Base-by-base conservation (phyloP, 2,797 vertebrate species). In the Peromyscus nudipes region DNA sequence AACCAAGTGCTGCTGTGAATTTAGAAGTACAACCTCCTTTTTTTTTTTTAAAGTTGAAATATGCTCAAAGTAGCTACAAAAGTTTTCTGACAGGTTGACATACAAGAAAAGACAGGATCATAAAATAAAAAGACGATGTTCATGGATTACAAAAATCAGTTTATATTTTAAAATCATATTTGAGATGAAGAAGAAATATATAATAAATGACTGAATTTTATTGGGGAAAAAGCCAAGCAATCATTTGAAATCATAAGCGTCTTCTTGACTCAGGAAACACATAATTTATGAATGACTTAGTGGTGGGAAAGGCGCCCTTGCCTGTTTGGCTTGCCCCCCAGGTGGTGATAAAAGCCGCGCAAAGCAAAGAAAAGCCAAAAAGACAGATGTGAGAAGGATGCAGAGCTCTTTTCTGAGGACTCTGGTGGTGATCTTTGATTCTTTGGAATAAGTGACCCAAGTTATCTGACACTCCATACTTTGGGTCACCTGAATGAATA, bases 121-220 rank as follows among this genome's bases (percentile, higher is more conserved):
- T 96, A 98, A 98, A 97, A 69, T 89, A 93, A 96, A 92, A 97
- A 71, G 37, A 43, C 82, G 46, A 89, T 93, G 79, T 96, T 97
- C 89, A 87, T 94, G 79, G 85, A 97, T 97, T 83, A 34, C 46
- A 96, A 95, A 97, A 98, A 90, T 89, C 69, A 96, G 94, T 98
- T 97, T 97, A 65, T 71, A 96, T 97, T 98, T 98, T 97, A 92
- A 98, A 98, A 97, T 97, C 67, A 43, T 88, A 37, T 98, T 98
- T 98, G 69, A 65, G n/a, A 84, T 96, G 77, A 93, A 95, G 19
- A 90, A 94, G 96, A 97, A 81, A 96, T 97, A 93, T 85, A 95
- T 96, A 98, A 97, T 90, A 95, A 94, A 94, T 96, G 46, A 96
- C 1, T 96, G 23, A 96, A 94, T 62, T 97, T 97, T 98, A 98